A percentile compares a stretch with the other conserved stretches of the same genome.
phyloP scores from a whole-genome alignment of 2,797 vertebrate genomes.

The Loriculus beryllinus region DNA sequence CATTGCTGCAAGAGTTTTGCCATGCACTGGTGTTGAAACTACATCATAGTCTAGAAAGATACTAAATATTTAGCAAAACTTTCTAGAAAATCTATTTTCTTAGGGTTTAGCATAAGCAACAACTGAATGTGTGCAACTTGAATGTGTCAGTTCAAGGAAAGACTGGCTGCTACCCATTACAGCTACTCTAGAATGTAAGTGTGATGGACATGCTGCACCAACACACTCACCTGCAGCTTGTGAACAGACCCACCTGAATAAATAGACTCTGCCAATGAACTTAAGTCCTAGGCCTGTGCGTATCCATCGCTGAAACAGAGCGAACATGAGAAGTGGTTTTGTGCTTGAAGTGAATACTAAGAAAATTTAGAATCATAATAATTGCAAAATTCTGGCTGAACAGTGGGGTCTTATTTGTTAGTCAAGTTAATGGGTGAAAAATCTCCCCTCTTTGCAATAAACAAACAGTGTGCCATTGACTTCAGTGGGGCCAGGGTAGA shows the following conservation, averaged over 20 bases:
- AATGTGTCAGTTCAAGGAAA: background rate
- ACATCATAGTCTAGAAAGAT: background rate
- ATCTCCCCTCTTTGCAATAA: background rate
- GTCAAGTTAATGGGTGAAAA: background rate
- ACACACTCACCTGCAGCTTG: background rate
- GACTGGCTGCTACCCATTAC: background rate
- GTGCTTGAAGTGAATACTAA: background rate
- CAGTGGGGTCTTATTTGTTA: background rate
- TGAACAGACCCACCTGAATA: background rate
- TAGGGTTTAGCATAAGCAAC: background rate
- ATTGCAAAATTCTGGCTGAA: background rate
- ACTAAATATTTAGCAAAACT: background rate
- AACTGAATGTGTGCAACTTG: background rate
- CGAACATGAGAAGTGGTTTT: background rate
- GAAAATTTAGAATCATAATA: background rate
- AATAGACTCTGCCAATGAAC: background rate
- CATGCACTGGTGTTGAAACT: background rate
- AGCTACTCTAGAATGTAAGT: background rate
- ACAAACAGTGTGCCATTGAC: background rate
- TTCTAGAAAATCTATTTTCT: background rate
- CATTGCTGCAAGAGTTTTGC: background rate
- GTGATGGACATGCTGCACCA: background rate
- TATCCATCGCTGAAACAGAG: background rate
- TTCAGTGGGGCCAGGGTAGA: background rate
- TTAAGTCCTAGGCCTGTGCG: background rate